phyloP scores from a whole-genome alignment of 2,888 invertebrate genomes.

The Agrotis exclamationis region DNA sequence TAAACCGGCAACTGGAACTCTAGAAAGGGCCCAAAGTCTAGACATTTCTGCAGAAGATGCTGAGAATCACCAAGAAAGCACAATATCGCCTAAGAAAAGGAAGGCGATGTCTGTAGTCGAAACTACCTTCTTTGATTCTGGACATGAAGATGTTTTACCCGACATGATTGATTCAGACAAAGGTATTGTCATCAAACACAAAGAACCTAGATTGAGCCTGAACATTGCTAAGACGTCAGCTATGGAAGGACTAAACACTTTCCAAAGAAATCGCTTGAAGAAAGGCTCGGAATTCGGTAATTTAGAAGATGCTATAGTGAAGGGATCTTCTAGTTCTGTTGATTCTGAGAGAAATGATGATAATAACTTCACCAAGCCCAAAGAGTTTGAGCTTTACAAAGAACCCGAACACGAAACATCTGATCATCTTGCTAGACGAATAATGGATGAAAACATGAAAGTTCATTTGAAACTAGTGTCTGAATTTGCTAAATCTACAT shows the following conservation, averaged over 20 bases:
- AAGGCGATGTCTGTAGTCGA: conserved; percentile 92
- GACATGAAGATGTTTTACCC: conserved; percentile 80
- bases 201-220: conserved; percentile 91
- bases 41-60: conserved; percentile 92
- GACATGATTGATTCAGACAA: conserved; percentile 87
- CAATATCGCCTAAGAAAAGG: conserved; percentile 92
- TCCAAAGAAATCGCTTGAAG: conserved; percentile 93
- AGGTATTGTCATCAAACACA: conserved; percentile 84
- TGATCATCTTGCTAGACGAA: conserved; percentile 85
- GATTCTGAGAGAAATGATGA: conserved; percentile 84
- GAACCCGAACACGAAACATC: conserved; percentile 84
- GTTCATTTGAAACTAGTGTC: conserved; percentile 88
- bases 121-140: conserved; percentile 85
- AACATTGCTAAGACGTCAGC: conserved; percentile 89
- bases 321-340: conserved; percentile 87
- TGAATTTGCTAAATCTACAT: conserved; percentile 88
- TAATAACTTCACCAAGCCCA: conserved; percentile 74
- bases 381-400: conserved; percentile 76
- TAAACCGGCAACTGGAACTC: conserved; percentile 90
- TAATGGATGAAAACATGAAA: conserved; percentile 89
- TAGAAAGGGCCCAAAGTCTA: conserved; percentile 95
- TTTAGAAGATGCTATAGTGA: conserved; percentile 94
- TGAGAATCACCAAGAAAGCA: conserved; percentile 84
- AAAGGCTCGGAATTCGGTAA: conserved; percentile 95
- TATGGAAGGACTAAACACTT: conserved; percentile 93